Base-by-base conservation (phyloP, 2,888 invertebrate genomes). In the Caenorhabditis angaria region DNA sequence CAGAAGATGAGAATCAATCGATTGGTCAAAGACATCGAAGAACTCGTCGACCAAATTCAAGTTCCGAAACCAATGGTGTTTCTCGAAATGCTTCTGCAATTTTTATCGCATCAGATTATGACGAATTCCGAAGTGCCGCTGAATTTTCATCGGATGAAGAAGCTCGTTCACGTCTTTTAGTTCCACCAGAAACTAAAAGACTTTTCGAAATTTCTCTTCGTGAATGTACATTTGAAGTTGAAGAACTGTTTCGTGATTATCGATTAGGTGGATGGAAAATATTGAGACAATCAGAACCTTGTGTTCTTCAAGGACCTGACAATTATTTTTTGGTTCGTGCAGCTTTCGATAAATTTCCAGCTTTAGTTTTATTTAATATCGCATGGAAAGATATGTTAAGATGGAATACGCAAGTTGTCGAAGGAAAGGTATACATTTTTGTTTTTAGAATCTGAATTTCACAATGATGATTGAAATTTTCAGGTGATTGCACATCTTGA, bases 381-480 rank as follows among this genome's bases (percentile, higher is more conserved):
- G 77, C 77, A 10, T 83, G 83, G 83, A 78, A 79, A 35, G 78
- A 83, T 62, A 78, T 79, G 68, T 58, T 77, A 22, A 70, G 77
- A 48, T 82, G 82, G 82, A 82, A 82, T 60, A 77, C 79, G 0
- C 82, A 82, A 57, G 72, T 81, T n/a, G 64, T 80, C 25, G 75
- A 78, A 50, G 77, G 71, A 35, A 77, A 77, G 32, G 76, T 77
- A 5, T 28, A 59, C 24, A 18, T 12, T 41, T 41, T 35, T 64
- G 61, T 28, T 69, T 61, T 25, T 47, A 20, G 22, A n/a, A 50
- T 12, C 6, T 50, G 18, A 12, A 12, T 50, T 50, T 12, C n/a
- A 50, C 6, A n/a, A 50, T 50, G n/a, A n/a, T n/a, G n/a, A n/a
- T n/a, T n/a, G n/a, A 50, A 50, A 50, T 54, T 62, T 76, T 18